These are phyloP conservation scores for Caenorhabditis briggsae DNA, from an alignment of 1,140 invertebrate species.

Conservation along the genomic window DNA sequence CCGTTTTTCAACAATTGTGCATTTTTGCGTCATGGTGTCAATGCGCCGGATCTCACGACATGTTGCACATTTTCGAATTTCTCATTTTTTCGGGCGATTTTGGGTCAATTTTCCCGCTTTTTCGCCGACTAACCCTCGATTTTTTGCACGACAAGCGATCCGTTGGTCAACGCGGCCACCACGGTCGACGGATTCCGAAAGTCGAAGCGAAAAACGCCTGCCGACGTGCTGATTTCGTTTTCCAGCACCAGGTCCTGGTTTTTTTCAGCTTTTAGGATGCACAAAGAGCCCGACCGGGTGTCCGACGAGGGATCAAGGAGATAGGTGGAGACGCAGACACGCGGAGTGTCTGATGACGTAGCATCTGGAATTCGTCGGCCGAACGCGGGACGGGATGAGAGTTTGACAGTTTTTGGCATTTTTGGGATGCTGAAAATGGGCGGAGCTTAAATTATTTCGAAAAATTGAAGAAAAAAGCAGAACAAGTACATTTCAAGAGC, in stretches of 20 bases:
- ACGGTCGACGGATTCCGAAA: constrained; percentile 35
- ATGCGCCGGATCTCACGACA: too few relatives aligned
- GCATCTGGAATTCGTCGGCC: constrained; percentile 10
- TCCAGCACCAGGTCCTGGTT: background rate
- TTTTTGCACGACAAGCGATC: constrained; percentile 18
- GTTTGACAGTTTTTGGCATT: constrained; percentile 27
- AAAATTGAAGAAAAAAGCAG: background rate
- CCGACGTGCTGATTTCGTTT: constrained; percentile 5
- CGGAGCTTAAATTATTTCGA: background rate
- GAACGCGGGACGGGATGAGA: constrained; percentile 2
- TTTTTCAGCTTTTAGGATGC: background rate
- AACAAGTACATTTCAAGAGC: background rate
- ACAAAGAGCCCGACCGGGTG: constrained; percentile 29
- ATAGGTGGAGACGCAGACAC: constrained; percentile 39
- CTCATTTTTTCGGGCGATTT: too few relatives aligned
- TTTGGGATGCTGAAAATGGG: background rate
- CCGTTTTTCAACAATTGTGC: too few relatives aligned
- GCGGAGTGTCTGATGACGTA: background rate
- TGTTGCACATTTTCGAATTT: too few relatives aligned
- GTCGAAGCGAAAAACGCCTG: constrained; percentile 44
- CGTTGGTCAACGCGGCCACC: constrained; percentile 29
- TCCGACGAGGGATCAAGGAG: constrained; percentile 22
- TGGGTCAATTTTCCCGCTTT: too few relatives aligned
- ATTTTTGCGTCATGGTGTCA: too few relatives aligned
- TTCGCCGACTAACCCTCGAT: background rate